Evolutionary conservation across 2,113 vertebrate species (phyloP), one percentile per base, ranked within the genome.

Genomic region (Eptatretus burgeri): DNA sequence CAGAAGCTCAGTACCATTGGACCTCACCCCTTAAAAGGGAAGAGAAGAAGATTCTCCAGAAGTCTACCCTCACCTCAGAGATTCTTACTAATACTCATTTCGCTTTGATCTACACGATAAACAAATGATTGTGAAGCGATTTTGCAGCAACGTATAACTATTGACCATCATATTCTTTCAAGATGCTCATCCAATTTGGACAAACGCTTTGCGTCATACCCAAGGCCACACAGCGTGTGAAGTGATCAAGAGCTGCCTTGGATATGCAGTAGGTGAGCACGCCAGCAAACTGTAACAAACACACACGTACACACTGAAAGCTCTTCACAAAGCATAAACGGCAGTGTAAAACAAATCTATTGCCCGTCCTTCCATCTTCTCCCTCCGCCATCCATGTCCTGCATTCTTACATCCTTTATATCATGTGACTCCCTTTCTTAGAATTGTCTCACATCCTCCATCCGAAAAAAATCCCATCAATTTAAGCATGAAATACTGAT

Each of bases 181-280:
- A 41, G 27, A 41, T 41, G 27, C 27, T 41, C 27, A 41, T 52
- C 17, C 12, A 17, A 16, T n/a, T 11, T 5, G 18, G 18, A 20
- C 11, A 10, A 13, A 9, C 1, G 9, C 10, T 18, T n/a, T 5
- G 10, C 12, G 18, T 66, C 76, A 75, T 68, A 81, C 80, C 80
- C 0, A 81, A 73, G 9, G 80, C 79, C 50, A 66, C 53, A 20
- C 80, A 81, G 13, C 76, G 65, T 27, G 80, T 81, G 60, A 81
- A 77, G 68, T 80, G 80, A 69, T 81, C 80, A n/a, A 81, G 76
- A 49, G 80, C 78, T 1, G 79, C 75, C 66, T 81, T 81, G 18
- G 79, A 81, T 75, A 81, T 77, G 67, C 80, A 81, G 63, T 81
- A 81, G 14, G 78, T 75, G 64, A 81, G 69, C 20, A 81, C 78